These are phyloP conservation scores for Saxicola maurus DNA, from an alignment of 2,797 vertebrate genomes.

Conservation along the genomic window DNA sequence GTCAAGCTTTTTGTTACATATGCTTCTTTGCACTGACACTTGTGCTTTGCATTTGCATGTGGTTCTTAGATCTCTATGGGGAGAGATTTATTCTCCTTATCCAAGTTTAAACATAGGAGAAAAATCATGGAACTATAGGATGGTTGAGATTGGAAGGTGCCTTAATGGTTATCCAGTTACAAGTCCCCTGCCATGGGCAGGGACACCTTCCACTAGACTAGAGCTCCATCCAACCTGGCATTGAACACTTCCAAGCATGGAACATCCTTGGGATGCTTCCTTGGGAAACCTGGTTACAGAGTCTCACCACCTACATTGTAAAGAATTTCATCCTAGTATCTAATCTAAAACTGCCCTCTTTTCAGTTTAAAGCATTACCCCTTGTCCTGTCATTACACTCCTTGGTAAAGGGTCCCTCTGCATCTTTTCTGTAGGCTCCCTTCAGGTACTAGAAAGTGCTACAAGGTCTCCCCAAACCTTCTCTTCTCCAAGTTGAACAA, in stretches of 20 bases:
- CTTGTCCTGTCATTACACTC: background rate
- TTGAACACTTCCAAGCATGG: background rate
- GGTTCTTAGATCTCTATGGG: background rate
- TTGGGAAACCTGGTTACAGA: background rate
- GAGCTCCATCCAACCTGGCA: background rate
- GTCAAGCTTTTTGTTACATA: constrained; percentile 5
- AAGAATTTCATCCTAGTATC: background rate
- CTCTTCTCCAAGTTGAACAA: background rate
- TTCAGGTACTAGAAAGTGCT: background rate
- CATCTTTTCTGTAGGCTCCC: background rate
- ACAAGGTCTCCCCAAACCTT: background rate
- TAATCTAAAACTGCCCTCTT: background rate
- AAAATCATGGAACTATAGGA: background rate
- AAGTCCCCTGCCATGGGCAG: background rate
- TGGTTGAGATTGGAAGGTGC: background rate
- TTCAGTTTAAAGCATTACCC: background rate
- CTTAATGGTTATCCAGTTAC: background rate
- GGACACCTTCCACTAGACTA: background rate
- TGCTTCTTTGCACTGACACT: constrained; percentile 3
- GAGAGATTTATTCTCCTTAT: background rate
- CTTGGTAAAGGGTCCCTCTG: background rate
- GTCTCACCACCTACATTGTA: background rate
- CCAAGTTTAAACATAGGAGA: background rate
- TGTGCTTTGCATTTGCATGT: background rate
- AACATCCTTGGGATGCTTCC: background rate